These are phyloP conservation scores for Diplogasteroides magnus DNA, from an alignment of 1,140 invertebrate species.

Conservation along the genomic window DNA sequence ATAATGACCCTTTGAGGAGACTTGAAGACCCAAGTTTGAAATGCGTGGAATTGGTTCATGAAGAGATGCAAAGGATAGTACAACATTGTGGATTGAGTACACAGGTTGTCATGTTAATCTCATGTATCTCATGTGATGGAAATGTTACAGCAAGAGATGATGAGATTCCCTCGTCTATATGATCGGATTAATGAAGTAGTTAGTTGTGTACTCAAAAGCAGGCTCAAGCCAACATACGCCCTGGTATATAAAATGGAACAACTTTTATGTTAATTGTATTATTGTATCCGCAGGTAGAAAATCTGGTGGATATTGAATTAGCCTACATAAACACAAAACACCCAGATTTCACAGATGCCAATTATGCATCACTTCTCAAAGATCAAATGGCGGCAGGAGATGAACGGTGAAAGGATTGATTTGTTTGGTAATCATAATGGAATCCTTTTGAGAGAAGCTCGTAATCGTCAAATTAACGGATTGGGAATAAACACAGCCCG, in stretches of 20 bases:
- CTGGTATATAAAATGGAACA: conserved; percentile 2
- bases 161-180: conserved; percentile 91
- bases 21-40: conserved; percentile 89
- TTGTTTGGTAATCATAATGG: too few relatives aligned
- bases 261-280: too few relatives aligned
- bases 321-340: conserved; percentile 99
- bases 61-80: conserved; percentile 98
- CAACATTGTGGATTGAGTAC: conserved; percentile 89
- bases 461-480: background rate
- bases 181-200: conserved; percentile 97
- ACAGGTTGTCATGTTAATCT: conserved; percentile 41
- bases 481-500: background rate
- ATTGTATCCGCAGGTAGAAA: conserved; percentile 69
- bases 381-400: conserved; percentile 10
- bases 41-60: conserved; percentile 95
- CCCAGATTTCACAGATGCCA: conserved; percentile 95
- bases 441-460: background rate
- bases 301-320: conserved; percentile 91
- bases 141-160: conserved; percentile 99
- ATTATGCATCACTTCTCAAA: conserved; percentile 63
- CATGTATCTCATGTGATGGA: too few relatives aligned
- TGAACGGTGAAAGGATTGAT: background rate
- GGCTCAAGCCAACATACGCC: conserved; percentile 82
- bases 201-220: conserved; percentile 77
- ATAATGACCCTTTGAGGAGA: too few relatives aligned